phyloP scores from a whole-genome alignment of 2,888 invertebrate species.

The Cancer borealis region DNA sequence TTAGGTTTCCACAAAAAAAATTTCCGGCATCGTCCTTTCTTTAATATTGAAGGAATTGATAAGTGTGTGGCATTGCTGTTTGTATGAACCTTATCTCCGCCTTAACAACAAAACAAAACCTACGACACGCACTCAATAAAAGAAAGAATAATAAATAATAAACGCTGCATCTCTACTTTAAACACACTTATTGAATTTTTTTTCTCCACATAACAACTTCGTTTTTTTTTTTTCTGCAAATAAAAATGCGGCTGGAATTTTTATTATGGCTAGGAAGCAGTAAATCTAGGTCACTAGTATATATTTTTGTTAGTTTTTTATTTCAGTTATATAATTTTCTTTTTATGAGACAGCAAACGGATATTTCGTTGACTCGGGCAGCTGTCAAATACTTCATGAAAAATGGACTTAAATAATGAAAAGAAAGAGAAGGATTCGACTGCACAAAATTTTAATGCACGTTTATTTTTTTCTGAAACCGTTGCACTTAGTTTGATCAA shows the following conservation, averaged over 20 bases:
- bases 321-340: not conserved
- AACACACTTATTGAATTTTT: not conserved
- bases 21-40: not conserved
- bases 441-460: not conserved
- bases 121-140: not conserved
- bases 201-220: not conserved
- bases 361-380: not conserved
- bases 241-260: not conserved
- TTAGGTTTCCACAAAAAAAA: not conserved
- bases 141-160: not conserved
- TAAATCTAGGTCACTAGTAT: not conserved
- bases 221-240: not conserved
- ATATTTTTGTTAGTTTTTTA: not conserved
- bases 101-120: not conserved
- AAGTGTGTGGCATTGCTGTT: not conserved
- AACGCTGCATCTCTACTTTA: not conserved
- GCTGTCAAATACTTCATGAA: not conserved
- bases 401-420: not conserved
- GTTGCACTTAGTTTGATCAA: too few relatives aligned
- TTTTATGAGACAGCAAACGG: not conserved
- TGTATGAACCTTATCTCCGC: not conserved
- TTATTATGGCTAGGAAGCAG: not conserved
- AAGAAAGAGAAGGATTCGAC: not conserved
- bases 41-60: not conserved
- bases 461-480: too few relatives aligned